phyloP scores from a whole-genome alignment of 1,140 invertebrate species.

The Eumaeus atala region DNA sequence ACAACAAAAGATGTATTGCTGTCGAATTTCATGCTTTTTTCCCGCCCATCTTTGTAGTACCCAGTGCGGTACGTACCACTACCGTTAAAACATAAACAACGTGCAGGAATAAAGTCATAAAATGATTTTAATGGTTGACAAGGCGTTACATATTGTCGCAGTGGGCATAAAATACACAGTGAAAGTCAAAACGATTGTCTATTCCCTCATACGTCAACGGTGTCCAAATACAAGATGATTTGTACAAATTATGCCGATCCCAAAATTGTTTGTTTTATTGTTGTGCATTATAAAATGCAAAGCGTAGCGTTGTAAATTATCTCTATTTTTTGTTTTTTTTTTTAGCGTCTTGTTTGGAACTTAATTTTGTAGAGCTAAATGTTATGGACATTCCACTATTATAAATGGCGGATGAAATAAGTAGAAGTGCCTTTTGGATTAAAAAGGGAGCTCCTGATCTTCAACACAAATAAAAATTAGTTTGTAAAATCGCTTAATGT shows the following conservation, averaged over 20 bases:
- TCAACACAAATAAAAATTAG: too few species aligned
- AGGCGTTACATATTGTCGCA: conserved; percentile 42
- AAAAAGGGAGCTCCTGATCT: too few species aligned
- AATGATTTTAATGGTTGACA: conserved; percentile 33
- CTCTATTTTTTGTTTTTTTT: too few species aligned
- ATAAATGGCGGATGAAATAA: too few species aligned
- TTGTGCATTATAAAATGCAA: conserved; percentile 39
- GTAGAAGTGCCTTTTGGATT: too few species aligned
- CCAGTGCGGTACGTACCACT: conserved; percentile 42
- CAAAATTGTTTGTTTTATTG: conserved; percentile 30
- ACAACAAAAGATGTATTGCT: conserved; percentile 34
- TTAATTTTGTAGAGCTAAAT: too few species aligned
- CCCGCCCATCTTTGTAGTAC: conserved; percentile 41
- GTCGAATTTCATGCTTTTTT: conserved; percentile 52
- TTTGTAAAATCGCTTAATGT: too few species aligned
- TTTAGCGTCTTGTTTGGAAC: too few species aligned
- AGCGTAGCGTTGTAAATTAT: background rate
- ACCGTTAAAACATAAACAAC: conserved; percentile 67
- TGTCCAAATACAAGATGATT: conserved; percentile 37
- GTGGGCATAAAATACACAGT: conserved; percentile 53
- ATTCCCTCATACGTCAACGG: conserved; percentile 47
- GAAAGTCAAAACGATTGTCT: conserved; percentile 58
- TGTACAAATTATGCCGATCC: conserved; percentile 36
- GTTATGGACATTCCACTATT: too few species aligned
- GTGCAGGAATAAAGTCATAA: conserved; percentile 32